These are phyloP conservation scores for Rattus norvegicus DNA, from an alignment of 2,113 vertebrate species.

Conservation along the genomic window DNA sequence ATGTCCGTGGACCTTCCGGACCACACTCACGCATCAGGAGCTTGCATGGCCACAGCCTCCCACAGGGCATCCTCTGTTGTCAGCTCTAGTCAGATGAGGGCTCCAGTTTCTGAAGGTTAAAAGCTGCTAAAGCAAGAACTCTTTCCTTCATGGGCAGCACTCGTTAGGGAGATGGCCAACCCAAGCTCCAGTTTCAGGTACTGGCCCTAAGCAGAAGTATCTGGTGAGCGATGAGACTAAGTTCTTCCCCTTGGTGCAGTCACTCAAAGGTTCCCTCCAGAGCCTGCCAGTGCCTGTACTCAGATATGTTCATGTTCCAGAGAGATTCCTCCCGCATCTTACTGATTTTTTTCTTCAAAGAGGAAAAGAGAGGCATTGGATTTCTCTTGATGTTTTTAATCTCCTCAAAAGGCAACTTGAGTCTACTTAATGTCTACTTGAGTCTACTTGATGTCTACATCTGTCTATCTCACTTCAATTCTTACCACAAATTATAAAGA, in stretches of 20 bases:
- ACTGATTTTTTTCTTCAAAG: constrained; percentile 1
- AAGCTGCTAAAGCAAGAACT: background rate
- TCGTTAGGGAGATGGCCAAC: background rate
- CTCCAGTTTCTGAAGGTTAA: background rate
- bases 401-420: constrained; percentile 29
- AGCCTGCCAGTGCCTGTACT: fast-evolving
- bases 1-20: fast-evolving
- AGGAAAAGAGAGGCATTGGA: background rate
- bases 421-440: constrained; percentile 9
- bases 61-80: background rate
- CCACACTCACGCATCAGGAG: fast-evolving
- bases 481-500: constrained; percentile 38
- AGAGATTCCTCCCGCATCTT: background rate
- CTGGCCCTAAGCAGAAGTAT: too few relatives aligned
- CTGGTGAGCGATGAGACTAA: background rate
- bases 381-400: constrained; percentile 37
- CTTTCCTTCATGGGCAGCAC: background rate
- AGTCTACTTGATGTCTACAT: constrained; percentile 11
- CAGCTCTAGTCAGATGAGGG: background rate
- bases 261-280: background rate
- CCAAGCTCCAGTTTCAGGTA: too few relatives aligned
- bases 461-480: background rate
- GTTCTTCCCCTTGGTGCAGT: too few relatives aligned
- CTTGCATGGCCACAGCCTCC: too few relatives aligned
- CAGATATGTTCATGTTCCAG: background rate